Percentiles rank a stretch among this genome's conserved stretches.
These are phyloP conservation scores for Acrocephalus arundinaceus DNA, from an alignment of 2,113 vertebrate genomes.

Conservation along the genomic window DNA sequence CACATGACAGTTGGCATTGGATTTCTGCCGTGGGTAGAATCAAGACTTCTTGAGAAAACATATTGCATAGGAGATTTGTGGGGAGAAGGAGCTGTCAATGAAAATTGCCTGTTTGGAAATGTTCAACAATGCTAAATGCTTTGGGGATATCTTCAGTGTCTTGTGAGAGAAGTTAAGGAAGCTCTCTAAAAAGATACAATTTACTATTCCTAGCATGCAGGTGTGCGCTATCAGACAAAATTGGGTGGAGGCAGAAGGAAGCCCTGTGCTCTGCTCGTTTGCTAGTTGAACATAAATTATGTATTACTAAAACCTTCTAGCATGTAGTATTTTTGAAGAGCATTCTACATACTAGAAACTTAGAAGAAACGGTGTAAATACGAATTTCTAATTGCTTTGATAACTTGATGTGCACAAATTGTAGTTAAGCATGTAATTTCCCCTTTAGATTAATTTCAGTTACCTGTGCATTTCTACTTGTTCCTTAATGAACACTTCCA, in stretches of 20 bases:
- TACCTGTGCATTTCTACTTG: background rate
- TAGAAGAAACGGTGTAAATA: background rate
- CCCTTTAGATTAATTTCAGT: background rate
- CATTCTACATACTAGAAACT: background rate
- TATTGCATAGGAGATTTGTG: fast-evolving
- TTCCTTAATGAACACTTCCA: background rate
- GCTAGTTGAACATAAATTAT: background rate
- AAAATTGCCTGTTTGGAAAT: background rate
- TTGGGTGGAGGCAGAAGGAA: background rate
- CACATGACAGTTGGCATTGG: fast-evolving
- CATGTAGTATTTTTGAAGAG: background rate
- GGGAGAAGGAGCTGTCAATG: background rate
- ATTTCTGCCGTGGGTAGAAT: background rate
- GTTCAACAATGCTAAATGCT: background rate
- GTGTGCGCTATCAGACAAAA: background rate
- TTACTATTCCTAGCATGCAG: background rate
- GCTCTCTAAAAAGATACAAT: background rate
- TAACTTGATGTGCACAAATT: background rate
- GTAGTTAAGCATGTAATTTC: background rate
- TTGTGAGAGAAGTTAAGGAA: background rate
- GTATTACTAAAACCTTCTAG: background rate
- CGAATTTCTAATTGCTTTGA: background rate
- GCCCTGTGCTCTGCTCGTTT: background rate
- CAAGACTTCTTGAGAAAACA: background rate
- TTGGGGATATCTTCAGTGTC: background rate